Base-by-base conservation (phyloP, 2,888 invertebrate genomes). In the Stramonita haemastoma region DNA sequence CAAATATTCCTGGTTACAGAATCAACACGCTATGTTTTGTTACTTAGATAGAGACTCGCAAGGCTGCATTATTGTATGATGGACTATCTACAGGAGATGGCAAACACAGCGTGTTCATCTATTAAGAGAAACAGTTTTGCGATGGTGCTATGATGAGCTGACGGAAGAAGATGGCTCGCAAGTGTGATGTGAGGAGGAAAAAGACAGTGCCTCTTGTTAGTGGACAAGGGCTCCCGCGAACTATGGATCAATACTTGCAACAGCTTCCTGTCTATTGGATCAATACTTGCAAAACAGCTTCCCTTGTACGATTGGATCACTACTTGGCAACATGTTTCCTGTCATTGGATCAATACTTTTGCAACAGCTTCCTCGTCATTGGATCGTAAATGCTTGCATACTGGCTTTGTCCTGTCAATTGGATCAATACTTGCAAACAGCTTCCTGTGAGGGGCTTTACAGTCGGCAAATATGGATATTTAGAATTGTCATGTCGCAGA, bases 381-480 rank as follows among this genome's bases (percentile, higher is more conserved):
- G n/a, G n/a, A n/a, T n/a, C n/a, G n/a, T n/a, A n/a, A n/a, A n/a
- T n/a, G n/a, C n/a, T n/a, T n/a, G n/a, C n/a, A n/a, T n/a, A n/a
- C n/a, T n/a, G n/a, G n/a, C n/a, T n/a, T n/a, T n/a, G n/a, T n/a
- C n/a, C n/a, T n/a, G n/a, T n/a, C n/a, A n/a, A n/a, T n/a, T n/a
- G 56, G 57, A 56, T 15, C n/a, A 22, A 15, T 84, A 84, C n/a
- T n/a, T 84, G 17, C 46, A n/a, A 84, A 26, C n/a, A 84, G n/a
- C 84, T 84, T 11, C 84, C 84, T 57, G 57, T 84, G n/a, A 57
- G 5, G 8, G 84, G 84, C 26, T 84, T 84, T 57, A 84, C 56
- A 56, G 29, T n/a, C 56, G 22, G 17, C 5, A 84, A 13, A 0
- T 84, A 84, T n/a, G 84, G 57, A n/a, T n/a, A n/a, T n/a, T n/a